Base-by-base conservation (phyloP, 2,888 invertebrate genomes). In the Steinernema scapterisci region DNA sequence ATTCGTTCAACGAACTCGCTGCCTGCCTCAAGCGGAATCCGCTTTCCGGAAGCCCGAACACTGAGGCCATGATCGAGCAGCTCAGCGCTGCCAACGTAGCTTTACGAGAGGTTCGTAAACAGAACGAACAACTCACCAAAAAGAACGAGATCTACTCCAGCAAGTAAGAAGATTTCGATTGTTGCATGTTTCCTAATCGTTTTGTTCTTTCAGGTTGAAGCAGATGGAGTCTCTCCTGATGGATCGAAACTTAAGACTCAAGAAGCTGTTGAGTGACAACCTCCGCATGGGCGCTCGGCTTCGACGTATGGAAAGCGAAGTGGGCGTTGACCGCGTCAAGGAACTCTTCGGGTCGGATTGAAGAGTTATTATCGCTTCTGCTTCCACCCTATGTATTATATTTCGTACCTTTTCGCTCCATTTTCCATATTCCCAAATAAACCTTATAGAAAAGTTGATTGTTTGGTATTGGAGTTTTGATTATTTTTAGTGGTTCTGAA, bases 141-240 rank as follows among this genome's bases (percentile, higher is more conserved):
- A 63, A 63, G 63, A 63, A 27, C 5, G 63, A 63, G 31, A 63
- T 63, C 7, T 63, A 63, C 31, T 63, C 63, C 16, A 63, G 63
- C 63, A 63, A 63, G 63, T 63, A 19, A 31, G 63, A 13, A 48
- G 13, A 16, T 16, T 7, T 31, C 31, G 1, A 6, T 31, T 11
- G 9, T 6, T 3, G 1, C 9, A 2, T 6, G 16, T 31, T 1
- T 52, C 6, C 31, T 63, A 1, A 63, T 63, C 3, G 5, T 51
- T 16, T 1, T 19, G 25, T 7, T 1, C 21, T 72, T 77, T 13
- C 63, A 79, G 79, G 71, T 73, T 79, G 51, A 79, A 79, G 71
- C 79, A 79, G 70, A 72, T 79, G 73, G 79, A 79, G 48, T 70
- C 75, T 6, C 74, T 79, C 0, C 75, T 79, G 6, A 63, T 79